phyloP scores from a whole-genome alignment of 2,113 vertebrate genomes.

The Gadus macrocephalus region DNA sequence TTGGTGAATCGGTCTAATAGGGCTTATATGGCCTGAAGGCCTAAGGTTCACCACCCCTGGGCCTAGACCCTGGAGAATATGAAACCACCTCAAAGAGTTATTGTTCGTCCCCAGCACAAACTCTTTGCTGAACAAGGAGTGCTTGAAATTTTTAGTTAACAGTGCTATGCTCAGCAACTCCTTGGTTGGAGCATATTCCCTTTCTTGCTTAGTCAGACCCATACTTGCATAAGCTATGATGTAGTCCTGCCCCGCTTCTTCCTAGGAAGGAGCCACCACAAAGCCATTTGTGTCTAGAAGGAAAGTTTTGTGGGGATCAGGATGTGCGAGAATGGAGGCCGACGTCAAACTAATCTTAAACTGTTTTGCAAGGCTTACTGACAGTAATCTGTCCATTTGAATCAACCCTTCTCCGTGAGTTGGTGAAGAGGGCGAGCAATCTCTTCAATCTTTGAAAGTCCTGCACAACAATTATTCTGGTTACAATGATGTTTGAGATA shows the following conservation, averaged over 20 bases:
- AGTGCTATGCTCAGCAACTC: background rate
- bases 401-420: conserved; percentile 17
- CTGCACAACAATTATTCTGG: no score
- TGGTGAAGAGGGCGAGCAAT: conserved; percentile 5
- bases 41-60: no score
- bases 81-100: background rate
- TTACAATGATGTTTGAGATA: no score
- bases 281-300: conserved; percentile 17
- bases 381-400: conserved; percentile 9
- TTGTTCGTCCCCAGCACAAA: background rate
- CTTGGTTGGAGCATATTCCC: conserved; percentile 3
- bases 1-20: no score
- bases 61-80: background rate
- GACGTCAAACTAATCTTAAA: conserved; percentile 6
- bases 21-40: no score
- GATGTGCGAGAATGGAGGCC: conserved; percentile 13
- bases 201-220: no score
- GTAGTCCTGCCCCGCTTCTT: background rate
- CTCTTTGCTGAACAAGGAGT: background rate
- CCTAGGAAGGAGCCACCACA: conserved; percentile 12
- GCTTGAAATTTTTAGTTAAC: background rate
- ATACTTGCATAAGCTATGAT: no score
- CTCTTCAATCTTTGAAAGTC: background rate
- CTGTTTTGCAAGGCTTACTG: conserved; percentile 1
- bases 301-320: conserved; percentile 6